Evolutionary conservation across 92 coral and sea anemone species (phyloP).

Genomic region (Phenganax stokvisi): DNA sequence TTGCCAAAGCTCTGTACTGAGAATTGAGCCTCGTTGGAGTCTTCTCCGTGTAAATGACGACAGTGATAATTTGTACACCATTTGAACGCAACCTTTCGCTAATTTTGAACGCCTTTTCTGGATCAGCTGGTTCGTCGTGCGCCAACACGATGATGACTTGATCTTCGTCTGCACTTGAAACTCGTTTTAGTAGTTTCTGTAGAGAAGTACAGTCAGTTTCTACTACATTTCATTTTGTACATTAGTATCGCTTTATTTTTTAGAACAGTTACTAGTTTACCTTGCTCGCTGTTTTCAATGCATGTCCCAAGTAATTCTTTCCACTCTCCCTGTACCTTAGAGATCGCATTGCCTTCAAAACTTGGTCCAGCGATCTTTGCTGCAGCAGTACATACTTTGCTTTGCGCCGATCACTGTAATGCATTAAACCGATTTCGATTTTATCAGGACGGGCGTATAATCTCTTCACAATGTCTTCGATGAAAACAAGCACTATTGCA

Average conservation of each 20-base stretch:
- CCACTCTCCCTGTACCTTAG: not conserved
- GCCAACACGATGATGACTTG: slow-evolving; percentile 4
- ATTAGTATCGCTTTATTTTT: too few relatives aligned
- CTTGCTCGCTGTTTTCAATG: not conserved
- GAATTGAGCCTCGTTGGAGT: slow-evolving; percentile 6
- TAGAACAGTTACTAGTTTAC: not conserved
- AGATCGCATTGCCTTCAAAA: not conserved
- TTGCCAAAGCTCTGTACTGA: slow-evolving; percentile 18
- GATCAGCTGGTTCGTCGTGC: slow-evolving; percentile 14
- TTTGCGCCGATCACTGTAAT: not conserved
- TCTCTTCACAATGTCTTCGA: not conserved
- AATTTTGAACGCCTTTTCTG: slow-evolving; percentile 19
- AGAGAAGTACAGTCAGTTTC: not conserved
- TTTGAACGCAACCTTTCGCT: slow-evolving; percentile 15
- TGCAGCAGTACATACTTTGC: not conserved
- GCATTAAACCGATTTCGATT: not conserved
- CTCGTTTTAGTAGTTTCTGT: not conserved
- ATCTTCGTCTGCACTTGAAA: not conserved
- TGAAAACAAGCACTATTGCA: not conserved
- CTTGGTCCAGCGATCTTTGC: not conserved
- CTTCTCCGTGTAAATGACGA: slow-evolving; percentile 25
- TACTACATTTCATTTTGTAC: not conserved
- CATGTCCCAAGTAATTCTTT: not conserved
- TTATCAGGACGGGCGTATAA: not conserved
- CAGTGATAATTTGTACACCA: slow-evolving; percentile 14